Evolutionary conservation across 1,140 invertebrate genomes (phyloP).

Genomic region (Microvelia longipes): DNA sequence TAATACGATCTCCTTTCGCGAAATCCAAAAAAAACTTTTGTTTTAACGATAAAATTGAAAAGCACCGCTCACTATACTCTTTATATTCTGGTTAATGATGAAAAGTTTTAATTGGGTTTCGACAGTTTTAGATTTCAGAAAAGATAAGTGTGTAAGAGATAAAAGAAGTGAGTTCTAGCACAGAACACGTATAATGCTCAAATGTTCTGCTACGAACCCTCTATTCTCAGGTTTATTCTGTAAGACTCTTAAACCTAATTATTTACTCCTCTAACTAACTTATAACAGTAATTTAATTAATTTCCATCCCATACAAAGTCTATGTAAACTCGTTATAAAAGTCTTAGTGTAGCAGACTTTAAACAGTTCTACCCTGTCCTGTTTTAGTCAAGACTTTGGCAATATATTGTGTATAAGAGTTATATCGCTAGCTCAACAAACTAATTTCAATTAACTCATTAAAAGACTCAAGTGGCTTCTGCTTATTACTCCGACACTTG

Average conservation of each 20-base stretch:
- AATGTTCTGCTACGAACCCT: neutral
- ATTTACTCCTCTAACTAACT: neutral
- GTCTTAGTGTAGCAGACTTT: too few species aligned
- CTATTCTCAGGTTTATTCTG: too few species aligned
- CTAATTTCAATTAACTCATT: too few species aligned
- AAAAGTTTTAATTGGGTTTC: neutral
- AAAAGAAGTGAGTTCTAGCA: neutral
- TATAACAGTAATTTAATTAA: neutral
- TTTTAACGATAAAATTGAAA: neutral
- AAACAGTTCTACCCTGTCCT: too few species aligned
- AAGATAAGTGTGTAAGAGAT: neutral
- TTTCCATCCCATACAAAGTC: too few species aligned
- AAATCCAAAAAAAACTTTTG: neutral
- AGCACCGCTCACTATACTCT: neutral
- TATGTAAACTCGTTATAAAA: too few species aligned
- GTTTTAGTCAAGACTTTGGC: too few species aligned
- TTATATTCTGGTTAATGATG: neutral
- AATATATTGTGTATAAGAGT: too few species aligned
- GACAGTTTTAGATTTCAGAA: neutral
- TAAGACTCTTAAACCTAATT: neutral
- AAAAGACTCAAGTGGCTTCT: too few species aligned
- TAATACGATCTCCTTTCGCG: too few species aligned
- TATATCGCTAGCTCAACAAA: too few species aligned
- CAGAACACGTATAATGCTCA: neutral
- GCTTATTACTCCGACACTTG: too few species aligned